These are phyloP conservation scores for Anguilla marmorata DNA, from an alignment of 2,797 vertebrate species.

Conservation along the genomic window DNA sequence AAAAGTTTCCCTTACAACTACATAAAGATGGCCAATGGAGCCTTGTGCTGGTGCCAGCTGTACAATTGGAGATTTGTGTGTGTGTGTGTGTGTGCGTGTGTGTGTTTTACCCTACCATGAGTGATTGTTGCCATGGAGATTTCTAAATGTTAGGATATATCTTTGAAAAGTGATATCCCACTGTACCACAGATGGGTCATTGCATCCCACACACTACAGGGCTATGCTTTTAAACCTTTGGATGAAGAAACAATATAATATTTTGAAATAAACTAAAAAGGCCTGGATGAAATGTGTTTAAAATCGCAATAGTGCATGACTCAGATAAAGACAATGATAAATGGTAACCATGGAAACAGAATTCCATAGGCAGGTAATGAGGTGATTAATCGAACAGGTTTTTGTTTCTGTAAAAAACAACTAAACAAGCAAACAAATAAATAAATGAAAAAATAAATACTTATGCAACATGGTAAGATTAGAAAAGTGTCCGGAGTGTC, in stretches of 20 bases:
- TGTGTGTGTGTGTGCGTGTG: neutral
- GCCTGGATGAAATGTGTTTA: conserved; percentile 29
- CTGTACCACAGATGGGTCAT: conserved; percentile 32
- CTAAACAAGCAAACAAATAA: neutral
- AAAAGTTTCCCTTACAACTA: neutral
- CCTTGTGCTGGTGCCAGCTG: conserved; percentile 24
- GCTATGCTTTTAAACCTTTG: conserved; percentile 16
- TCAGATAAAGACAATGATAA: conserved; percentile 34
- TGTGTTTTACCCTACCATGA: conserved; percentile 27
- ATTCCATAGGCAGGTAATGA: conserved; percentile 32
- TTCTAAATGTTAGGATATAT: conserved; percentile 33
- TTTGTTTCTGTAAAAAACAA: neutral
- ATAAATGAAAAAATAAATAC: neutral
- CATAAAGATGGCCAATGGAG: neutral
- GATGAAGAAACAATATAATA: conserved; percentile 31
- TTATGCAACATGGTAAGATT: neutral
- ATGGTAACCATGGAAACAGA: conserved; percentile 41
- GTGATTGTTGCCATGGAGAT: conserved; percentile 36
- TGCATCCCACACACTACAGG: conserved; percentile 26
- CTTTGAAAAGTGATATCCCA: conserved; percentile 34
- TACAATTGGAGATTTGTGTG: neutral
- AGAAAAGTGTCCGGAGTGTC: neutral
- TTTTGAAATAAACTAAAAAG: conserved; percentile 28
- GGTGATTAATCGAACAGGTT: neutral
- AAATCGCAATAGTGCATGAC: conserved; percentile 29